phyloP scores from a whole-genome alignment of 2,113 vertebrate species.

The Beaufortia kweichowensis region DNA sequence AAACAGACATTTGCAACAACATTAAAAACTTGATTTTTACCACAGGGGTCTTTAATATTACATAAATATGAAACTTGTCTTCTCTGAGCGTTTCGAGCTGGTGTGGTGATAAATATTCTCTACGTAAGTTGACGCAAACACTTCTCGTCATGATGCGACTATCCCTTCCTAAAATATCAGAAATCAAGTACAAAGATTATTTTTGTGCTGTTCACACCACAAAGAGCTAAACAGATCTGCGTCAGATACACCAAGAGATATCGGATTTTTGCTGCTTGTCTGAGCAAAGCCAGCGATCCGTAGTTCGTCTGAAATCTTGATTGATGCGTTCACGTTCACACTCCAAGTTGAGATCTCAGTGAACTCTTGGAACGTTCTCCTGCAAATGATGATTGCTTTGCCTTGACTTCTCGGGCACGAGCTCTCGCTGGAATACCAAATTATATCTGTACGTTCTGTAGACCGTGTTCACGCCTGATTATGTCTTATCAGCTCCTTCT shows the following conservation, averaged over 20 bases:
- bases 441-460: constrained; percentile 69
- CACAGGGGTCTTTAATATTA: no score
- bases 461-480: constrained; percentile 69
- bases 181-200: no score
- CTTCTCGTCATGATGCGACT: no score
- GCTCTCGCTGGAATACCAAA: constrained; percentile 61
- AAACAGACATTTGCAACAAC: no score
- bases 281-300: constrained; percentile 26
- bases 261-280: background rate
- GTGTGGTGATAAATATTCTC: no score
- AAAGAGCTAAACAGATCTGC: background rate
- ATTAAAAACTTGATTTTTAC: no score
- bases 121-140: no score
- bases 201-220: background rate
- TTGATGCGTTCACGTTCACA: constrained; percentile 41
- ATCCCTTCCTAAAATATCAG: no score
- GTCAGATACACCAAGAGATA: background rate
- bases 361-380: constrained; percentile 58
- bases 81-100: no score
- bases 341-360: constrained; percentile 56
- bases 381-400: constrained; percentile 67
- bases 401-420: constrained; percentile 57
- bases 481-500: constrained; percentile 61
- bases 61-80: no score
- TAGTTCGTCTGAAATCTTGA: constrained; percentile 35